These are phyloP conservation scores for Spinus pinus DNA, from an alignment of 2,797 vertebrate genomes.

Conservation along the genomic window DNA sequence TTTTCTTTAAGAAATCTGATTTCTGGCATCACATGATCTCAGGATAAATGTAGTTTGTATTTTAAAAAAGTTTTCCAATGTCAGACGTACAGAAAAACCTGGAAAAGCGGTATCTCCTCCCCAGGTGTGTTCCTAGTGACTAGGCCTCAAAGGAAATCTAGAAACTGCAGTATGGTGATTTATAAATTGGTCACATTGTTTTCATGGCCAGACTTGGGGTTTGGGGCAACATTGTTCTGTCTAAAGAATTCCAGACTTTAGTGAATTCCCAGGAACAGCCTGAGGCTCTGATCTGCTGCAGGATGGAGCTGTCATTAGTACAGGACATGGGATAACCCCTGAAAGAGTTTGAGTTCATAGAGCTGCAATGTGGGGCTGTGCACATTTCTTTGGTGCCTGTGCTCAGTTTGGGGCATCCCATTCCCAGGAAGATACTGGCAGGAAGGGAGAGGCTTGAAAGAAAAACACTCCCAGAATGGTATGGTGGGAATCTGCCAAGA, in stretches of 20 bases:
- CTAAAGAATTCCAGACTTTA: not conserved
- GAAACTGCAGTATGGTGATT: not conserved
- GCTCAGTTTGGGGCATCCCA: not conserved
- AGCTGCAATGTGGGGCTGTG: not conserved
- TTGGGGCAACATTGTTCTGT: not conserved
- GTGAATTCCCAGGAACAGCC: not conserved
- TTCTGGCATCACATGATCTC: not conserved
- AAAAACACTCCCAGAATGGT: not conserved
- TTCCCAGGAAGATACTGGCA: not conserved
- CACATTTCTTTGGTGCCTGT: not conserved
- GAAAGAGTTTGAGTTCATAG: not conserved
- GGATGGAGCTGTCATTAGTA: not conserved
- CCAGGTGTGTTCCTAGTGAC: not conserved
- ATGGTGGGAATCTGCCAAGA: not conserved
- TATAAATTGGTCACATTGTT: not conserved
- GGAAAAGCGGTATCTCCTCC: not conserved
- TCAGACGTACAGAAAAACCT: not conserved
- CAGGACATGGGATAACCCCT: not conserved
- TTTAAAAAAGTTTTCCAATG: not conserved
- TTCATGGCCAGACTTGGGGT: not conserved
- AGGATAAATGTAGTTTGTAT: not conserved
- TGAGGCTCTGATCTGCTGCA: not conserved
- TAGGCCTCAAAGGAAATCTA: not conserved
- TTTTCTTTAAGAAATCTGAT: not conserved
- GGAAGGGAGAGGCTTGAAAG: not conserved